Conservation (phyloP, 2,113 vertebrate genomes). For the Sphaerodactylus townsendi region DNA sequence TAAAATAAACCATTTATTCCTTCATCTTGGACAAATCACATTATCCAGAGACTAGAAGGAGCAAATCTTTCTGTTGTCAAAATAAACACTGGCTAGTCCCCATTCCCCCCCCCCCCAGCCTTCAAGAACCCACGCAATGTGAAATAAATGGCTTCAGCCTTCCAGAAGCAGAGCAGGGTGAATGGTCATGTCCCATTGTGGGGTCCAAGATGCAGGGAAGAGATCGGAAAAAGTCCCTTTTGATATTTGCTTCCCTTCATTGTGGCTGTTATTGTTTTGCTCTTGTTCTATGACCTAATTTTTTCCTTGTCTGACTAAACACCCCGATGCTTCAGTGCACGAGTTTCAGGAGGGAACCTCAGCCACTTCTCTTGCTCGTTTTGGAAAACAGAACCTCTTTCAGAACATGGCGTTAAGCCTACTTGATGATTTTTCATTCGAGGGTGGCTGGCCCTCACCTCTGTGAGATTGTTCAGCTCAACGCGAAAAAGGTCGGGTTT, state of each 20-base stretch:
- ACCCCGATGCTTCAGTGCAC: not conserved
- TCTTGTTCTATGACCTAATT: not conserved
- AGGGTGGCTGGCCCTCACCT: not conserved
- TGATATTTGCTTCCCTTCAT: not conserved
- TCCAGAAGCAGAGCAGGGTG: not conserved
- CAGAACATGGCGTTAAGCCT: not conserved
- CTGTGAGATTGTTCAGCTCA: not conserved
- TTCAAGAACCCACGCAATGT: accelerated
- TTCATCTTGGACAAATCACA: conserved; percentile 23
- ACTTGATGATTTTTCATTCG: not conserved
- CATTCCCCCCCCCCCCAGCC: not conserved
- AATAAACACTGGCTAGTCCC: conserved; percentile 20
- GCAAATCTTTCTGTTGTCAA: conserved; percentile 10
- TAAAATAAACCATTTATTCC: conserved; percentile 13
- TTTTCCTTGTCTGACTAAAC: not conserved
- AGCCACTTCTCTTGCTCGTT: not conserved
- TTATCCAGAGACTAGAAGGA: conserved; percentile 20
- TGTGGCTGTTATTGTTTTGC: not conserved
- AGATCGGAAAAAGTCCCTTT: not conserved
- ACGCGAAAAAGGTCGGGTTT: not conserved
- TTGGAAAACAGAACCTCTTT: not conserved
- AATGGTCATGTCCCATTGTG: not conserved
- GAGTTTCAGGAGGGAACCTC: not conserved
- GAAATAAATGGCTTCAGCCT: not conserved
- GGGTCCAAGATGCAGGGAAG: conserved; percentile 1